Evolutionary conservation across 2,113 vertebrate genomes (phyloP), one percentile per base, ranked within the genome.

Genomic region (Strigops habroptila): DNA sequence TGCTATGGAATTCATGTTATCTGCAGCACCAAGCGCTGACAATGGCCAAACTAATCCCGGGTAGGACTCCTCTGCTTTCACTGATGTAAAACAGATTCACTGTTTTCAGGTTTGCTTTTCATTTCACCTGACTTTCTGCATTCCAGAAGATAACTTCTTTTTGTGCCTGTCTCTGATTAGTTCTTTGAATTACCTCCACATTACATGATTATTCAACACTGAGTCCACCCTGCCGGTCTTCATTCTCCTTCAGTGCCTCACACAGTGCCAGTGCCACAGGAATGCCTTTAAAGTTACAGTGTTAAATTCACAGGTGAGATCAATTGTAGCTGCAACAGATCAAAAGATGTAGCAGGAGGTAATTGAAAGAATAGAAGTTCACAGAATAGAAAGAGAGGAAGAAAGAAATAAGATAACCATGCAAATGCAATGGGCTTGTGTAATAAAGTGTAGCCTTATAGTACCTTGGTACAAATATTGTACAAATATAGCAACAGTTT

Each of bases 81-180:
- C 48, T 74, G 84, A 69, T 83, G 74, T 41, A 49, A 87, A 88
- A 52, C 80, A 91, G 84, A 85, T n/a, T 73, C 57, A 30, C 44
- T 59, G 30, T 41, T 85, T 63, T 24, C 69, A 78, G 70, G 76
- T 74, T 88, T 88, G 70, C 49, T 63, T 77, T 86, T 68, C 65
- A 74, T 91, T 82, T 48, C 52, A 68, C 84, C 70, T 68, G 69
- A 46, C 65, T 64, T 74, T 14, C 65, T 82, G 70, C 80, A 37
- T 88, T 91, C 70, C 70, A 88, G 76, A 35, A 80, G 44, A 41
- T 46, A 65, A 44, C 15, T 71, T 71, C 52, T 76, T 76, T 52
- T 67, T 52, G 35, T 78, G 53, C 21, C 62, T 60, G 49, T 2
- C 48, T 76, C 70, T 27, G 19, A 63, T 75, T 68, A 73, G 48